phyloP scores from a whole-genome alignment of 2,888 invertebrate species.

The Julus scanicus region DNA sequence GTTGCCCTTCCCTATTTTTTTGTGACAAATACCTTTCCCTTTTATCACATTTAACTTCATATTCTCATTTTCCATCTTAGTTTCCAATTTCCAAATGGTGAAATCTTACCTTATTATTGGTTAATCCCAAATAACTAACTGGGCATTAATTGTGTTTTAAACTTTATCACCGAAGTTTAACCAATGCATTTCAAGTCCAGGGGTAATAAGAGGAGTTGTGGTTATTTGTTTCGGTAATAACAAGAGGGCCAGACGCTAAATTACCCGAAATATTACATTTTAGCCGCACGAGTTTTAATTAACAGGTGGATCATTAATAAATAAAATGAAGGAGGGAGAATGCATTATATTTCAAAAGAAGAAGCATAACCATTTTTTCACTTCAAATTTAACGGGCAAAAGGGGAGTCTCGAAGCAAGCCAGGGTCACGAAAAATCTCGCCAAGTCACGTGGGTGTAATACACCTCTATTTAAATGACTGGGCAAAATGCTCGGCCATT shows the following conservation, averaged over 20 bases:
- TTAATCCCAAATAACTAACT: no score
- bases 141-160: no score
- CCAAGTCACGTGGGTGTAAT: slow-evolving; percentile 38
- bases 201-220: neutral
- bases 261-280: neutral
- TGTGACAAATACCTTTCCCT: no score
- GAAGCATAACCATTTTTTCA: slow-evolving; percentile 10
- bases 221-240: neutral
- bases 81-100: no score
- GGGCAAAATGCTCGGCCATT: slow-evolving; percentile 30
- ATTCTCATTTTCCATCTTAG: no score
- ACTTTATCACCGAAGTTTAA: no score
- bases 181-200: no score
- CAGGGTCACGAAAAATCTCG: slow-evolving; percentile 34
- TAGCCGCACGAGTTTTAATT: slow-evolving; percentile 16
- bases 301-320: slow-evolving; percentile 38
- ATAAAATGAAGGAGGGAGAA: neutral
- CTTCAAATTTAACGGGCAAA: neutral
- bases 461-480: slow-evolving; percentile 42
- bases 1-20: no score
- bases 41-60: no score
- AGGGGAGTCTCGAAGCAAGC: slow-evolving; percentile 13
- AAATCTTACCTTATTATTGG: no score
- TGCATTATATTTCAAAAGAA: neutral
- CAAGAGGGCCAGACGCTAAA: neutral